Percentiles rank a stretch among this genome's conserved stretches.
Evolutionary conservation across 2,797 vertebrate species (phyloP).

Genomic region (Sebastes itinus): DNA sequence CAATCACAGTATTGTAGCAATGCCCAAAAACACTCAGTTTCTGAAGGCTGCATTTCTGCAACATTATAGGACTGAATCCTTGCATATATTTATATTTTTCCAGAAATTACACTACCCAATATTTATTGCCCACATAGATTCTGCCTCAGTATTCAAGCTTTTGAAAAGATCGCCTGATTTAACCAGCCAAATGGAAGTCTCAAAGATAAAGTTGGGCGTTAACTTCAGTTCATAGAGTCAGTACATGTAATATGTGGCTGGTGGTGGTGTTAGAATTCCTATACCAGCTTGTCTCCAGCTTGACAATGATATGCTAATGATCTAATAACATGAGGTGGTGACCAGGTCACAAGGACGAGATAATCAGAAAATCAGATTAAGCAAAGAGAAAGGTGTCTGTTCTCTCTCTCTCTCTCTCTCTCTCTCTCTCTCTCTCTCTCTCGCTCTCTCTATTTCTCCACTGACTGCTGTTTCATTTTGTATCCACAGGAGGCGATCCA

Average conservation of each 20-base stretch:
- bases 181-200: not conserved
- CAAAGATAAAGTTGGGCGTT: not conserved
- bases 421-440: not conserved
- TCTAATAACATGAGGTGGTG: constrained; percentile 33
- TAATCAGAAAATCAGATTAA: constrained; percentile 60
- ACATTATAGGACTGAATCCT: not conserved
- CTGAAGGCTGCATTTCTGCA: not conserved
- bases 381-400: constrained; percentile 11
- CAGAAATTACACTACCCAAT: not conserved
- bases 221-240: not conserved
- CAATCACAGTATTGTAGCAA: not conserved
- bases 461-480: not conserved
- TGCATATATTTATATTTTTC: not conserved
- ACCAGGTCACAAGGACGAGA: constrained; percentile 17
- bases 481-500: constrained; percentile 93
- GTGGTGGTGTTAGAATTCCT: not conserved
- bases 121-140: not conserved
- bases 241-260: not conserved
- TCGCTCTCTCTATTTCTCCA: not conserved
- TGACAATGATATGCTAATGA: constrained; percentile 14
- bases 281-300: not conserved
- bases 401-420: not conserved
- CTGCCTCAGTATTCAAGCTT: not conserved
- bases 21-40: not conserved
- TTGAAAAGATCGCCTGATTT: not conserved